Percentiles rank a stretch among this genome's conserved stretches.
phyloP scores from a whole-genome alignment of 2,113 vertebrate species.

The Triplophysa rosa region DNA sequence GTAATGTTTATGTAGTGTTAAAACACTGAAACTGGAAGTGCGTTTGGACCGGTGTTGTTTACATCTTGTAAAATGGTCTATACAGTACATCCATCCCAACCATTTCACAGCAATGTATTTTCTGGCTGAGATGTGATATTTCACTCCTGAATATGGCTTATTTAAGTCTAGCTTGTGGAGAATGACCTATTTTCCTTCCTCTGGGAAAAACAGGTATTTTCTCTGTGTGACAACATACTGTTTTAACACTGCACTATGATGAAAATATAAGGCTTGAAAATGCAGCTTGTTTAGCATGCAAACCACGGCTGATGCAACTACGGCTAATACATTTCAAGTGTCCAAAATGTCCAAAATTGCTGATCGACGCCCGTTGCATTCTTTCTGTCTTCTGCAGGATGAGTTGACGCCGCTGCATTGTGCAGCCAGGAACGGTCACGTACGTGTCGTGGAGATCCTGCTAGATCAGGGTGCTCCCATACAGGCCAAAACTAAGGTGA shows the following conservation, averaged over 20 bases:
- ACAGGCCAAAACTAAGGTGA: conserved; percentile 98
- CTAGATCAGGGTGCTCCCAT: conserved; percentile 95
- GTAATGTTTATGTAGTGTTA: too few species aligned
- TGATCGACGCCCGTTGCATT: not conserved
- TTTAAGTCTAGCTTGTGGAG: conserved; percentile 50
- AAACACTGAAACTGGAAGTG: too few species aligned
- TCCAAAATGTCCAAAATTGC: not conserved
- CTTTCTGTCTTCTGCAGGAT: conserved; percentile 74
- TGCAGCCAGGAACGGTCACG: conserved; percentile 93
- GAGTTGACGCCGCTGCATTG: conserved; percentile 98
- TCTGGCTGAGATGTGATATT: conserved; percentile 38
- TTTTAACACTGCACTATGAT: conserved; percentile 23
- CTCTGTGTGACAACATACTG: conserved; percentile 6
- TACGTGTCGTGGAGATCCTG: conserved; percentile 92
- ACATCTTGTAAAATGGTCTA: too few species aligned
- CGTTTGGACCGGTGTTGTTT: too few species aligned
- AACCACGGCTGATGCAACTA: not conserved
- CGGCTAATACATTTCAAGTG: not conserved
- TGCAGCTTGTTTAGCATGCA: not conserved
- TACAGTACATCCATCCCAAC: not conserved
- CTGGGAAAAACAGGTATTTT: conserved; percentile 48
- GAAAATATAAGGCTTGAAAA: not conserved
- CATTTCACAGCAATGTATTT: conserved; percentile 29
- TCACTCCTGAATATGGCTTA: conserved; percentile 43
- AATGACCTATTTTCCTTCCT: conserved; percentile 49